Evolutionary conservation across 1,140 invertebrate species (phyloP), one percentile per base, ranked within the genome.

Genomic region (Habropoda laboriosa): DNA sequence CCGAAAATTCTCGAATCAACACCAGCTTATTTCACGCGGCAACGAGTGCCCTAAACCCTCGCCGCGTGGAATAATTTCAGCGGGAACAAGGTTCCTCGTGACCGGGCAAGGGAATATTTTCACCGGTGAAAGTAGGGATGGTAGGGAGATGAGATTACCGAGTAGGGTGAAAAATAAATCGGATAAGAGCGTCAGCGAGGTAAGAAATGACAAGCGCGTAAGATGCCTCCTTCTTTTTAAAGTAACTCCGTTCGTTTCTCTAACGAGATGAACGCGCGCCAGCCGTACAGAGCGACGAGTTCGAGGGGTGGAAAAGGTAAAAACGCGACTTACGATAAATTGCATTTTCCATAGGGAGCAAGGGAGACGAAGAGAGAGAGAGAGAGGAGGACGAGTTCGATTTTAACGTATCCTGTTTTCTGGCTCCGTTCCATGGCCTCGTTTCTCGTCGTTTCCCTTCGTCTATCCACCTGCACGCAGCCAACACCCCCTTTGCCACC

Each of bases 361-460:
- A 84, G 82, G 87, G 89, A 42, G 21, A n/a, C 16, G 0, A 16
- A 35, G 30, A 16, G 64, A 3, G 60, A 73, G 71, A 81, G 82
- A 82, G 84, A 24, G 30, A 16, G n/a, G n/a, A 6, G 55, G 16
- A 3, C 12, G 87, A 88, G 89, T 90, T 90, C 79, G 86, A 88
- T 89, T 91, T 90, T 86, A 91, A 89, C 87, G 86, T 91, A 90
- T 91, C 87, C 87, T 84, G 82, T 81, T 90, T 91, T 87, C 90
- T 91, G 91, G 90, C 91, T 91, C 78, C 57, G 84, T 89, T 91
- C 90, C 88, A 90, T 86, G 86, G 81, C 55, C 24, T 13, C 49
- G 57, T 79, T 63, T 73, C 45, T 30, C 18, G 10, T 30, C 18
- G 10, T 49, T 49, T 42, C 45, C 16, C n/a, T 38, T 40, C 40